Percentiles rank a stretch among this genome's conserved stretches.
Evolutionary conservation across 1,140 invertebrate genomes (phyloP).

Genomic region (Hyphantria cunea): DNA sequence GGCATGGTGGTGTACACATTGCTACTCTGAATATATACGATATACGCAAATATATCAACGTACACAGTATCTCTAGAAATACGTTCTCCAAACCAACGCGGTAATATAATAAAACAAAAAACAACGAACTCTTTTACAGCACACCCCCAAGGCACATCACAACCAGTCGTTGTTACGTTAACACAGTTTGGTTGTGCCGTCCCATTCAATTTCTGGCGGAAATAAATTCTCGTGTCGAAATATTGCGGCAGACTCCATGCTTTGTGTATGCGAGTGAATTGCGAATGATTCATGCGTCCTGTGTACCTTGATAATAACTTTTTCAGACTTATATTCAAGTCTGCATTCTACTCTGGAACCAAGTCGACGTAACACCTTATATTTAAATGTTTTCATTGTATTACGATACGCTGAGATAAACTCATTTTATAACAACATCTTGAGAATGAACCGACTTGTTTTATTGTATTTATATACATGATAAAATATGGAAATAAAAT

Average conservation of each 20-base stretch:
- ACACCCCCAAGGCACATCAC: slow-evolving; percentile 1
- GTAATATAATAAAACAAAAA: too few species aligned
- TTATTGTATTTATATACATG: too few species aligned
- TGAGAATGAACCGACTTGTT: too few species aligned
- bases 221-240: slow-evolving; percentile 36
- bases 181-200: slow-evolving; percentile 13
- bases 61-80: too few species aligned
- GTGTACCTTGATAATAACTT: slow-evolving; percentile 22
- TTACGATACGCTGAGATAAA: background rate
- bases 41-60: too few species aligned
- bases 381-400: background rate
- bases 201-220: slow-evolving; percentile 32
- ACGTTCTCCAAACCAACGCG: too few species aligned
- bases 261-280: slow-evolving; percentile 17
- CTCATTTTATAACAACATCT: background rate
- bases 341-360: slow-evolving; percentile 8
- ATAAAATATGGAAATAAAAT: too few species aligned
- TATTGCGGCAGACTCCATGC: slow-evolving; percentile 29
- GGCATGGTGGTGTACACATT: too few species aligned
- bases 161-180: slow-evolving; percentile 18
- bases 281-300: slow-evolving; percentile 18
- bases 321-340: slow-evolving; percentile 16
- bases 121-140: too few species aligned
- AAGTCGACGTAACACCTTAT: background rate
- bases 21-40: too few species aligned